Evolutionary conservation across 2,888 invertebrate species (phyloP).

Genomic region (Amiota minor): DNA sequence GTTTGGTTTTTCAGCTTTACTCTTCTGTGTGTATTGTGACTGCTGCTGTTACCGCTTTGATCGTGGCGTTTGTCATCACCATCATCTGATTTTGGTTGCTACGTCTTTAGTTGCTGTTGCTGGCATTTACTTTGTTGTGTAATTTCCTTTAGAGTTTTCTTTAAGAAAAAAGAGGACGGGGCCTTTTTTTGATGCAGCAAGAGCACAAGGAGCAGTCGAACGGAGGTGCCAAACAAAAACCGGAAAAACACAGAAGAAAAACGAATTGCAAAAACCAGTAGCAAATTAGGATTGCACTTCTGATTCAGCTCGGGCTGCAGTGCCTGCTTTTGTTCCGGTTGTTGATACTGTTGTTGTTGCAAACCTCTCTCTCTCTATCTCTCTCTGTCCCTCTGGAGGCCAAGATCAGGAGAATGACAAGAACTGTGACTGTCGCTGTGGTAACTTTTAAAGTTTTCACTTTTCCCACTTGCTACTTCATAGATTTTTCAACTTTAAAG

Average conservation of each 20-base stretch:
- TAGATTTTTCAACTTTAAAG: conserved; percentile 2
- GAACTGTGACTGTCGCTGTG: neutral
- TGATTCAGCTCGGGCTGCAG: neutral
- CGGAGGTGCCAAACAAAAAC: neutral
- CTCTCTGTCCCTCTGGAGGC: neutral
- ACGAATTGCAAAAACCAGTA: conserved; percentile 16
- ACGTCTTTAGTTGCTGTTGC: conserved; percentile 43
- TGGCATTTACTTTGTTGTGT: conserved; percentile 67
- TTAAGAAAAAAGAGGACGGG: neutral
- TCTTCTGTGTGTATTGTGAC: conserved; percentile 8
- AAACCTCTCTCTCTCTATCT: no score
- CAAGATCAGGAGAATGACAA: neutral
- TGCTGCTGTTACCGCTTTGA: conserved; percentile 3
- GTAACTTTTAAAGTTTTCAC: conserved; percentile 6
- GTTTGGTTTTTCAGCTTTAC: conserved; percentile 19
- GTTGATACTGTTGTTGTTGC: conserved; percentile 3
- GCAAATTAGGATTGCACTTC: conserved; percentile 24
- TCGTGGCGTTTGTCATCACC: neutral
- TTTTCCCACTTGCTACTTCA: neutral
- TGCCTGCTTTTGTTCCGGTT: neutral
- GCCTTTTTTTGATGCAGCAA: no score
- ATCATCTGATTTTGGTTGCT: conserved; percentile 7
- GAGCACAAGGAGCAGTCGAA: no score
- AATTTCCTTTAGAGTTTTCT: conserved; percentile 62
- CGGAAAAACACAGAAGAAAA: conserved; percentile 5